Base-by-base conservation (phyloP, 2,797 vertebrate species). In the Pangasius larnaudii region DNA sequence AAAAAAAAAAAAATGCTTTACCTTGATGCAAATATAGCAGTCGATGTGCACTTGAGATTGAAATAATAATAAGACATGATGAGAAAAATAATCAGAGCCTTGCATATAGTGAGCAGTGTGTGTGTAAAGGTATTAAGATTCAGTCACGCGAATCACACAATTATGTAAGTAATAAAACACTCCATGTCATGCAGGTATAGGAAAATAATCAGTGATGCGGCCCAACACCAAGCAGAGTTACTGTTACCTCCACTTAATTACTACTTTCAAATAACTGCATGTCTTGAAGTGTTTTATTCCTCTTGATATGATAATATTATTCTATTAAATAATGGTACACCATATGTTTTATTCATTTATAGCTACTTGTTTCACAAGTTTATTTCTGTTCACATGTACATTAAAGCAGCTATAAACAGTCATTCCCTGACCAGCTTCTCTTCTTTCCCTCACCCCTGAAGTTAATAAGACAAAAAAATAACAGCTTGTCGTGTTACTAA, bases 41-140 rank as follows among this genome's bases (percentile, higher is more conserved):
- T 87, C 87, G n/a, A 56, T 59, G 81, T 75, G 80, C 18, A 87
- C 74, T 89, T 49, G 74, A 89, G 85, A 85, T 84, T 71, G 69
- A 51, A 49, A 61, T 85, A 78, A 85, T 86, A 86, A 75, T 59
- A 91, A 84, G 86, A 77, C 82, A 36, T 58, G 77, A 86, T 79
- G 65, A 84, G 79, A 39, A 79, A 42, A 42, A 69, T 30, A 84
- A 33, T 69, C 59, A 79, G 61, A 10, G 53, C 36, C 39, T 18
- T 51, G 42, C 27, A 18, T 18, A 56, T 30, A 59, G 33, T 33
- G 19, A 39, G 16, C 46, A 2, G 51, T 71, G 72, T 67, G 58
- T 85, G 39, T 79, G 81, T 51, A 14, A 82, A n/a, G n/a, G 18
- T 67, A 51, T 53, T 69, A 63, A 74, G 19, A 59, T 80, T 71